Conservation (phyloP, 2,797 vertebrate genomes). For the Crypturellus tataupa region DNA sequence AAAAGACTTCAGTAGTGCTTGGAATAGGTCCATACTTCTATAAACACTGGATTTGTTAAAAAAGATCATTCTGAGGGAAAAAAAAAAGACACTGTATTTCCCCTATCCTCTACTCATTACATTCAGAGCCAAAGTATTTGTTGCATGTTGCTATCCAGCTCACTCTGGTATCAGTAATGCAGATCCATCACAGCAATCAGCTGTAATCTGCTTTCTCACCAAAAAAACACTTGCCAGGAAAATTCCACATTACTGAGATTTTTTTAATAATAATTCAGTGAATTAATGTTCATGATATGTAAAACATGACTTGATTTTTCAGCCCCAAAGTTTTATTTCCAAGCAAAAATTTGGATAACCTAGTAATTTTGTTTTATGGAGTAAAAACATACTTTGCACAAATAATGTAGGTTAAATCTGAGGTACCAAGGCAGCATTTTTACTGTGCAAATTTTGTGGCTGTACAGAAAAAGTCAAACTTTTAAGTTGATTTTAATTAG, state of each 20-base stretch:
- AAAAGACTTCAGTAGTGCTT: not conserved
- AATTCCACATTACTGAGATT: not conserved
- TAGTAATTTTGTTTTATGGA: slow-evolving; percentile 22
- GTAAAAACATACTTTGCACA: not conserved
- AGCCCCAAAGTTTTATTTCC: not conserved
- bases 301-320: slow-evolving; percentile 21
- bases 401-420: not conserved
- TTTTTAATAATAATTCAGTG: slow-evolving; percentile 10
- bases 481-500: not conserved
- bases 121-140: not conserved
- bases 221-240: slow-evolving; percentile 21
- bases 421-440: not conserved
- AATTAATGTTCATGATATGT: not conserved
- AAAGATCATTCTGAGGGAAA: not conserved
- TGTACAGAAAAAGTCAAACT: not conserved
- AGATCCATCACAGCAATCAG: slow-evolving; percentile 28
- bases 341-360: slow-evolving; percentile 9
- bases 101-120: not conserved
- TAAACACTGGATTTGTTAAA: not conserved
- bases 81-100: not conserved
- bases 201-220: slow-evolving; percentile 28
- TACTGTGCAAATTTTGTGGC: not conserved
- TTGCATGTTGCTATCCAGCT: not conserved
- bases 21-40: not conserved
- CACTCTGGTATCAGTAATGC: not conserved